These are phyloP conservation scores for Pectinophora gossypiella DNA, from an alignment of 1,140 invertebrate genomes.

Conservation along the genomic window DNA sequence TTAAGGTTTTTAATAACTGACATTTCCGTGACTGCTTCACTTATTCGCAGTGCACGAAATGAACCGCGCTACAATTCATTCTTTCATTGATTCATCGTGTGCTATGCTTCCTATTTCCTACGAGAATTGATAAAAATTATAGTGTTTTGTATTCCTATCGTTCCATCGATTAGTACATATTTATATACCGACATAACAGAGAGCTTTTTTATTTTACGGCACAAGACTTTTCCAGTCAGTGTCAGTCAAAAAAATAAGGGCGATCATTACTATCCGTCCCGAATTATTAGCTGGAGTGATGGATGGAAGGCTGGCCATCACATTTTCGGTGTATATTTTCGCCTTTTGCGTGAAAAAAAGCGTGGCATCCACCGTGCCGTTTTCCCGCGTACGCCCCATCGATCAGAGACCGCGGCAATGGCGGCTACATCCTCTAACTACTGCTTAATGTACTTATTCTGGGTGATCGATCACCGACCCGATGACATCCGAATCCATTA, in stretches of 20 bases:
- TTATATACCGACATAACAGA: no score
- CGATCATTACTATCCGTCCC: neutral
- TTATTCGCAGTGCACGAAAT: constrained; percentile 32
- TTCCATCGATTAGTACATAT: no score
- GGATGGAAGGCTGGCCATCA: neutral
- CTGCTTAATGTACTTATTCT: constrained; percentile 54
- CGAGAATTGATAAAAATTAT: no score
- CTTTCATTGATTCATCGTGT: constrained; percentile 25
- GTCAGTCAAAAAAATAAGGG: neutral
- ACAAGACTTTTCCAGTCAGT: no score
- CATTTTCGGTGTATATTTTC: constrained; percentile 1
- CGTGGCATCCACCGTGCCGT: neutral
- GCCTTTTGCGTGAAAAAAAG: neutral
- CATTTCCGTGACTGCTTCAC: constrained; percentile 53
- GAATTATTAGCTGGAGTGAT: neutral
- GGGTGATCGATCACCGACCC: constrained; percentile 53
- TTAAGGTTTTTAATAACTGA: constrained; percentile 53
- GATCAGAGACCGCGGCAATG: constrained; percentile 33
- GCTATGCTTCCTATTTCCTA: no score
- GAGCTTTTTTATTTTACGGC: no score
- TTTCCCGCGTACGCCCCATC: constrained; percentile 23
- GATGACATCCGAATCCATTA: constrained; percentile 59
- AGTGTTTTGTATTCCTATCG: no score
- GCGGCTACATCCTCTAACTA: constrained; percentile 34
- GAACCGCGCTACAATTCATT: constrained; percentile 38